phyloP scores from a whole-genome alignment of 35 echinoderm and acorn worm genomes.

The Ophioderma brevispina region DNA sequence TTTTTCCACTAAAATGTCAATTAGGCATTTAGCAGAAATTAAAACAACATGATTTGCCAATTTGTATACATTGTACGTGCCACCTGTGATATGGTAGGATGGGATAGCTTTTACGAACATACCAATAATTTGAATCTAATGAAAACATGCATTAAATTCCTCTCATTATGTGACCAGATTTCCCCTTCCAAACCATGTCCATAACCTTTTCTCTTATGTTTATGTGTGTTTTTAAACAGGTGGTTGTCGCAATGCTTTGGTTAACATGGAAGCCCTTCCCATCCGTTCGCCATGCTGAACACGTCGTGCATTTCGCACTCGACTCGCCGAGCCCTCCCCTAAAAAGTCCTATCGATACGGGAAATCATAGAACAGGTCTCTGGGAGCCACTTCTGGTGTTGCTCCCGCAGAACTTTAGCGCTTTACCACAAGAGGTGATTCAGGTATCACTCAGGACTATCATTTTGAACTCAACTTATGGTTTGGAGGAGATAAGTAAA shows the following conservation, averaged over 20 bases:
- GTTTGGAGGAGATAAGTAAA: too few species aligned
- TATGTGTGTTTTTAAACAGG: constrained; percentile 20
- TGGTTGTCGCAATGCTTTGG: constrained; percentile 91
- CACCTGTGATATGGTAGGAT: too few species aligned
- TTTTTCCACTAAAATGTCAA: too few species aligned
- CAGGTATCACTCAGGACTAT: constrained; percentile 36
- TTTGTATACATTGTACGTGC: too few species aligned
- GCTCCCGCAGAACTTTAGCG: constrained; percentile 71
- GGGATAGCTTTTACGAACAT: too few species aligned
- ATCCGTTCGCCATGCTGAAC: constrained; percentile 67
- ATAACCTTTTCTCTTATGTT: too few species aligned
- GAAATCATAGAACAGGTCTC: constrained; percentile 82
- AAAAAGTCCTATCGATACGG: constrained; percentile 70
- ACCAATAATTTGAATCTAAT: too few species aligned
- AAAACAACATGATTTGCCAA: too few species aligned
- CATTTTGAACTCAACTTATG: too few species aligned
- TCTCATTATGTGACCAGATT: background rate
- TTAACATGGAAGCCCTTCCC: constrained; percentile 98
- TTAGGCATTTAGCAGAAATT: too few species aligned
- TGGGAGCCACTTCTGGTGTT: constrained; percentile 80
- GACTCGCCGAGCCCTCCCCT: constrained; percentile 81
- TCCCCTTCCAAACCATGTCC: background rate
- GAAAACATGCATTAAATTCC: too few species aligned
- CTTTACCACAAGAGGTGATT: constrained; percentile 77
- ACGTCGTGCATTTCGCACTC: constrained; percentile 84